A percentile compares a stretch with the other conserved stretches of the same genome.
Evolutionary conservation across 2,888 invertebrate species (phyloP).

Genomic region (Phasia obesa): DNA sequence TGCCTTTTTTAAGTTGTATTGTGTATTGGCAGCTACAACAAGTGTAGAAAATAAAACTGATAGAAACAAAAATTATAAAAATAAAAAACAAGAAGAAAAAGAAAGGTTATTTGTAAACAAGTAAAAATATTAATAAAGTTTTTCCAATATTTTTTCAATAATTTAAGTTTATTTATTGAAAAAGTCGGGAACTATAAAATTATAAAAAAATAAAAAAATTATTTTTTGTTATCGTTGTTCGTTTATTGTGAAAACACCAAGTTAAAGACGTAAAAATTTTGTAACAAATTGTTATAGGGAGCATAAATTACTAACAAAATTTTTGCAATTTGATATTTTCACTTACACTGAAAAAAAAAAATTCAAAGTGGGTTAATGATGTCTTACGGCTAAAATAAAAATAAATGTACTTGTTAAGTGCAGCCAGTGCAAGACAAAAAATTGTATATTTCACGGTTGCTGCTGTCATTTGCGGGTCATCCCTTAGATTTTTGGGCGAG

Average conservation of each 20-base stretch:
- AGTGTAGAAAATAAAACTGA: conserved; percentile 7
- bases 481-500: too few species aligned
- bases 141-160: conserved; percentile 57
- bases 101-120: conserved; percentile 64
- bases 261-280: conserved; percentile 13
- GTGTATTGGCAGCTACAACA: conserved; percentile 44
- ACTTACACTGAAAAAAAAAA: too few species aligned
- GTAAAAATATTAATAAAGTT: conserved; percentile 67
- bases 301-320: conserved; percentile 2
- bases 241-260: conserved; percentile 15
- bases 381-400: too few species aligned
- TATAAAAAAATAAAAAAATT: conserved; percentile 8
- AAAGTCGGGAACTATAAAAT: conserved; percentile 35
- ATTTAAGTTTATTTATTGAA: conserved; percentile 65
- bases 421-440: too few species aligned
- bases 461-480: too few species aligned
- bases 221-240: conserved; percentile 20
- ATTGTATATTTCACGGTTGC: too few species aligned
- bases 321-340: too few species aligned
- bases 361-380: too few species aligned
- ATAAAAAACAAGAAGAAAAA: conserved; percentile 37
- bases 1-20: conserved; percentile 43
- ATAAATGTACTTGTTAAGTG: too few species aligned
- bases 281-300: not conserved
- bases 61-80: conserved; percentile 33